These are phyloP conservation scores for Pseudomugil tenellus DNA, from an alignment of 2,797 vertebrate species.

Conservation along the genomic window DNA sequence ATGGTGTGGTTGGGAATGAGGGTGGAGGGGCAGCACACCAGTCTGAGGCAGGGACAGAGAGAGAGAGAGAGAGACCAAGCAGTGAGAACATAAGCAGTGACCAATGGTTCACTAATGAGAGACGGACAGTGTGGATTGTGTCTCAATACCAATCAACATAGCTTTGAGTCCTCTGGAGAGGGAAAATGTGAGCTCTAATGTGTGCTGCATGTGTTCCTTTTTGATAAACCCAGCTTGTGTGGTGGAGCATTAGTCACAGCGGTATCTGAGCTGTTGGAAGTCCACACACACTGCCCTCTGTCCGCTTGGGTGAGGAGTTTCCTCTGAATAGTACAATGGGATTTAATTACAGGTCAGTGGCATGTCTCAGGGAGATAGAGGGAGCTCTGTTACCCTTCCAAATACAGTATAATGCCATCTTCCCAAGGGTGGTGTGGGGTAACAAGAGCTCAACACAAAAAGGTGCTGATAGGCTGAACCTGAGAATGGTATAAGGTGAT, in stretches of 20 bases:
- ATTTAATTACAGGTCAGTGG: conserved; percentile 84
- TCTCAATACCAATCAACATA: conserved; percentile 75
- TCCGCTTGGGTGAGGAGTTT: conserved; percentile 73
- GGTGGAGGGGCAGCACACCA: background rate
- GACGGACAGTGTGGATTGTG: conserved; percentile 70
- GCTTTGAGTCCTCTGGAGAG: conserved; percentile 67
- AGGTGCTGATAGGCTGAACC: conserved; percentile 79
- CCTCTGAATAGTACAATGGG: conserved; percentile 78
- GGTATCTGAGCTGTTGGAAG: conserved; percentile 69
- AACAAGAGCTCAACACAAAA: conserved; percentile 77
- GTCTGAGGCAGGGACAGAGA: conserved; percentile 47
- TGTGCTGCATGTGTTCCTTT: conserved; percentile 71
- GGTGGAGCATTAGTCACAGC: conserved; percentile 72
- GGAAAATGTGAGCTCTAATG: conserved; percentile 58
- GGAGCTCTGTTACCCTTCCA: conserved; percentile 81
- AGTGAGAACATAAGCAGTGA: conserved; percentile 62
- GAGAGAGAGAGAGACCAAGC: conserved; percentile 39
- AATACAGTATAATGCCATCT: conserved; percentile 83
- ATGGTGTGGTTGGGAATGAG: conserved; percentile 54
- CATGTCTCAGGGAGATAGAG: conserved; percentile 80
- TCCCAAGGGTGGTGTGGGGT: conserved; percentile 79
- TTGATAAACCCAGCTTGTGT: conserved; percentile 75
- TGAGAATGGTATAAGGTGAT: conserved; percentile 76
- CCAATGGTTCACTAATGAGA: conserved; percentile 88
- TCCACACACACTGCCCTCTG: conserved; percentile 75